Evolutionary conservation across 2,888 invertebrate genomes (phyloP).

Genomic region (Automeris io): DNA sequence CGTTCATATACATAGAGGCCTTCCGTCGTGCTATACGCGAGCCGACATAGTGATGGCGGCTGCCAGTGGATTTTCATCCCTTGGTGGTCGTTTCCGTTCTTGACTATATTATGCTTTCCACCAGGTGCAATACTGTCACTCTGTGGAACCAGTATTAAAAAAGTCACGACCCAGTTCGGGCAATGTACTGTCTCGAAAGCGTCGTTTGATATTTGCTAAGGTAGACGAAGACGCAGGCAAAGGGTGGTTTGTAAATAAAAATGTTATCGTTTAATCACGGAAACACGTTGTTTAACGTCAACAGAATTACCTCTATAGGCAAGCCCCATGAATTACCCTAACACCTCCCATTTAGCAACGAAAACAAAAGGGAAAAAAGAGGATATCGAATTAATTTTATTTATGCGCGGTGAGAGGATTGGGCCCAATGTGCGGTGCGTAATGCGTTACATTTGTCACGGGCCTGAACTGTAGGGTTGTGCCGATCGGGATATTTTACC

Average conservation of each 20-base stretch:
- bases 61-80: too few species aligned
- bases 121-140: too few species aligned
- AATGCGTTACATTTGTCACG: conserved; percentile 34
- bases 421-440: conserved; percentile 14
- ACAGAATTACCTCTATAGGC: conserved; percentile 11
- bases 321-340: conserved; percentile 8
- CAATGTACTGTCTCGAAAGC: too few species aligned
- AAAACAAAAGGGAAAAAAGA: conserved; percentile 4
- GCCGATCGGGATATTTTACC: conserved; percentile 10
- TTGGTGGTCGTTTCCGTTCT: too few species aligned
- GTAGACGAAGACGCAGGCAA: too few species aligned
- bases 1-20: too few species aligned
- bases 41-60: too few species aligned
- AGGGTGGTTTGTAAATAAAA: not conserved
- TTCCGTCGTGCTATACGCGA: too few species aligned
- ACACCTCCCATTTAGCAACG: conserved; percentile 5
- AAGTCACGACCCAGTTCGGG: too few species aligned
- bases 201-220: too few species aligned
- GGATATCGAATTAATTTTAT: conserved; percentile 33
- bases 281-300: conserved; percentile 5
- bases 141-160: too few species aligned
- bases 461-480: conserved; percentile 10
- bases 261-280: not conserved
- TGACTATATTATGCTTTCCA: too few species aligned
- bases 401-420: conserved; percentile 23